Base-by-base conservation (phyloP, 1,140 invertebrate species). In the Pissodes strobi region DNA sequence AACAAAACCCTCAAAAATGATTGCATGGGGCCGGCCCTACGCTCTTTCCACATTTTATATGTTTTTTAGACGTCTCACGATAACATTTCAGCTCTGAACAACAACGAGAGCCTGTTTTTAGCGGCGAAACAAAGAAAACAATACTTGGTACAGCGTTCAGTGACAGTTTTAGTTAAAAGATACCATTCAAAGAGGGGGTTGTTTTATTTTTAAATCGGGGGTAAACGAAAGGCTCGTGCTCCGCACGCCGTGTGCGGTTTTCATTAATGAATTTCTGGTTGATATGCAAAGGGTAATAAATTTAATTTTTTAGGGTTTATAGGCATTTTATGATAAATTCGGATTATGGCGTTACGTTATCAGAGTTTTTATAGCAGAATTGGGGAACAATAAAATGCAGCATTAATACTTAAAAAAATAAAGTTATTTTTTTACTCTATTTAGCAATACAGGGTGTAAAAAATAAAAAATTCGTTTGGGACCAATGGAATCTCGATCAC, bases 1-100 rank as follows among this genome's bases (percentile, higher is more conserved):
- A 27, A 13, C 21, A 10, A 59, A 59, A 59, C 56, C 56, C 56
- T 59, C 56, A 59, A 59, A 59, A 59, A 48, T 49, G 39, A 59
- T 46, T 48, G 56, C 56, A 21, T 19, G 18, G 56, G 56, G 56
- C 43, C 13, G 43, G 56, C 17, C 48, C 23, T 37, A 18, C 12
- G 39, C 39, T 57, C 22, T 48, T 59, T 59, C 56, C 56, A 59
- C 56, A 19, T 59, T 59, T 59, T 48, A 59, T 18, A 46, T 45
- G 39, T 59, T 59, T 59, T 51, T 59, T 30, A 8, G 19, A 9
- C 18, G 21, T 19, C 9, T 2, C 53, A 43, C 53, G 22, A 21
- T 57, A 12, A 21, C n/a, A 25, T 41, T 57, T 21, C 34, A 18
- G 34, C 22, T 3, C 27, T 49, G 2, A 17, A 27, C 8, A 6